These are phyloP conservation scores for Paedocypris sp. DNA, from an alignment of 2,113 vertebrate species.

Conservation along the genomic window DNA sequence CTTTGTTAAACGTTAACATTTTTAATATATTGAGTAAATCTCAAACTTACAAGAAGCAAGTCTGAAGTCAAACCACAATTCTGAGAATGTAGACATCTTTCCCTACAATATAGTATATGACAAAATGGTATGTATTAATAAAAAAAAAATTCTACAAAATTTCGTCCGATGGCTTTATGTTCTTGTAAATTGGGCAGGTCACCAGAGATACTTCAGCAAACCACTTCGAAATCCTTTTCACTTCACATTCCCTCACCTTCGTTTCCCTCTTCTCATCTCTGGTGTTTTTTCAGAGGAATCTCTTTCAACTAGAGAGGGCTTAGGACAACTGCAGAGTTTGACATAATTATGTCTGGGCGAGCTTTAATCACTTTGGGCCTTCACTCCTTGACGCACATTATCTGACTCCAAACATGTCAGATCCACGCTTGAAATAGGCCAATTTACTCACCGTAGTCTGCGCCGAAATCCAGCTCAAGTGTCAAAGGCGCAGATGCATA, in stretches of 20 bases:
- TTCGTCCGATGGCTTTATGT: constrained; percentile 20
- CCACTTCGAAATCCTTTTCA: constrained; percentile 49
- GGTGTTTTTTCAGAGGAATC: constrained; percentile 53
- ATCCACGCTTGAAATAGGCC: constrained; percentile 52
- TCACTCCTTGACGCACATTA: constrained; percentile 59
- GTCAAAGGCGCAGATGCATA: constrained; percentile 32
- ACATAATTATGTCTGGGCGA: constrained; percentile 62
- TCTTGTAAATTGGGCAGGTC: constrained; percentile 44
- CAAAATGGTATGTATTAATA: no score
- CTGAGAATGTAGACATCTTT: no score
- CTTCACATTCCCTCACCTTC: constrained; percentile 24
- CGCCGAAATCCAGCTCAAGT: constrained; percentile 42
- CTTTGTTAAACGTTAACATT: no score
- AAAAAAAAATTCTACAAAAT: no score
- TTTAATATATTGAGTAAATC: no score
- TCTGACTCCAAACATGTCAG: constrained; percentile 61
- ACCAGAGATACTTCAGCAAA: constrained; percentile 42
- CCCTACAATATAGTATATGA: no score
- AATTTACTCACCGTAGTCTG: constrained; percentile 55
- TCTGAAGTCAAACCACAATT: no score
- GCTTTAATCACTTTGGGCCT: constrained; percentile 64
- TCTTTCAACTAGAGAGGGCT: constrained; percentile 63
- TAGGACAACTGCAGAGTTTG: constrained; percentile 56
- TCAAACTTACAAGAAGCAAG: no score
- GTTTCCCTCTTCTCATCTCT: constrained; percentile 31